Conservation (phyloP, 2,888 invertebrate genomes). For the Lycia hirtaria region DNA sequence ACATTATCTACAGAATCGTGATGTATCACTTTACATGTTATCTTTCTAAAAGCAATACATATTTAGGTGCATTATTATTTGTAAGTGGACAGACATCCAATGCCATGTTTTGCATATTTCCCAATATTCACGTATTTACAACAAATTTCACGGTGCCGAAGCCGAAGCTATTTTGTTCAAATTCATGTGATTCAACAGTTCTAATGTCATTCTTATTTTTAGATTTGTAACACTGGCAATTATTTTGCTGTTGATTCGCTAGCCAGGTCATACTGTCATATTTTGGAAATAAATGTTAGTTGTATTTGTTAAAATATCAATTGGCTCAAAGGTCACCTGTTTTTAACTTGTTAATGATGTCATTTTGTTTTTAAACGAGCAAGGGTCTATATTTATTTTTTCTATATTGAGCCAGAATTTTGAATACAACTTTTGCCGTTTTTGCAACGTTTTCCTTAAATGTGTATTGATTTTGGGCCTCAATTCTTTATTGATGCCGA, state of each 20-base stretch:
- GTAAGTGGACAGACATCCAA: neutral
- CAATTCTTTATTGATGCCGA: slow-evolving; percentile 25
- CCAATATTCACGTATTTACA: slow-evolving; percentile 17
- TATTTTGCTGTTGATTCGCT: slow-evolving; percentile 42
- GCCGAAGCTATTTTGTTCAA: slow-evolving; percentile 21
- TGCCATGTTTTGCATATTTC: slow-evolving; percentile 7
- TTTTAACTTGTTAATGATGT: neutral
- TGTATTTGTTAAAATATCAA: slow-evolving; percentile 24
- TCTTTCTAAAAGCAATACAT: slow-evolving; percentile 10
- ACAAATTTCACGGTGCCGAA: slow-evolving; percentile 21
- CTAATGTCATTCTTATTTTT: slow-evolving; percentile 63
- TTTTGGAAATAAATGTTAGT: slow-evolving; percentile 23
- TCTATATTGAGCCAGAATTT: neutral
- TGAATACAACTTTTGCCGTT: slow-evolving; percentile 18
- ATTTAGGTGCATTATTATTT: slow-evolving; percentile 14
- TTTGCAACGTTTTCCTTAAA: slow-evolving; percentile 27
- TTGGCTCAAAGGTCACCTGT: slow-evolving; percentile 4
- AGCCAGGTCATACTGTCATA: slow-evolving; percentile 33
- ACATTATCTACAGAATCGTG: slow-evolving; percentile 23
- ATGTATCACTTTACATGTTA: slow-evolving; percentile 29
- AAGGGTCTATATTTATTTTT: neutral
- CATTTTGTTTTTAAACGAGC: no score
- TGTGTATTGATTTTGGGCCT: slow-evolving; percentile 19
- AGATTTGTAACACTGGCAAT: slow-evolving; percentile 56
- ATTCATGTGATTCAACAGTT: slow-evolving; percentile 53